A percentile compares a stretch with the other conserved stretches of the same genome.
Evolutionary conservation across 2,888 invertebrate species (phyloP).

Genomic region (Phortica okadai): DNA sequence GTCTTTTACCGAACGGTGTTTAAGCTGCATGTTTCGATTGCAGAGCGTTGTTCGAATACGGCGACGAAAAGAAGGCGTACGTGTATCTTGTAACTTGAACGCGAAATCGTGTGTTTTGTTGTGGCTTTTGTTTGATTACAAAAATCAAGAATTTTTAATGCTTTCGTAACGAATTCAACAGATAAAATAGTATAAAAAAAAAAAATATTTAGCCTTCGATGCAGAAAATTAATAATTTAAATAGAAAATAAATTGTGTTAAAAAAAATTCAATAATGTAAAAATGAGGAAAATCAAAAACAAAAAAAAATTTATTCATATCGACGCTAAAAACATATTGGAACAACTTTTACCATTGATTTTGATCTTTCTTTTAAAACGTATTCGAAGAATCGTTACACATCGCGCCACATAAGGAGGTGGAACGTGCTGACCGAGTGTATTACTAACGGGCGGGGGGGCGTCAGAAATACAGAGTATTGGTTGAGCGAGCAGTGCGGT

Average conservation of each 20-base stretch:
- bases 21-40: conserved; percentile 56
- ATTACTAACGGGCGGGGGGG: background rate
- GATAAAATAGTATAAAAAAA: background rate
- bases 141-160: conserved; percentile 5
- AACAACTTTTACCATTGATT: conserved; percentile 70
- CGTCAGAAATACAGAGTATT: background rate
- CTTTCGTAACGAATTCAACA: background rate
- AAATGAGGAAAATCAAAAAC: conserved; percentile 35
- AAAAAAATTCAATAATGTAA: conserved; percentile 30
- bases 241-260: background rate
- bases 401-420: conserved; percentile 43
- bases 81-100: background rate
- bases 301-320: conserved; percentile 15
- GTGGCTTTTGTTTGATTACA: background rate
- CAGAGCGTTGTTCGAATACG: conserved; percentile 25
- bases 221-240: background rate
- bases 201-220: conserved; percentile 1
- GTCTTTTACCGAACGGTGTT: conserved; percentile 55
- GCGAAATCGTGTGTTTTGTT: background rate
- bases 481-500: conserved; percentile 44
- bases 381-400: conserved; percentile 46
- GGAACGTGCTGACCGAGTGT: conserved; percentile 52
- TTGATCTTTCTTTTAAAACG: conserved; percentile 45
- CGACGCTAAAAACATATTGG: conserved; percentile 51
- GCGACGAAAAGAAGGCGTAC: conserved; percentile 23